Evolutionary conservation across 2,797 vertebrate genomes (phyloP).

Genomic region (Poeciliopsis presidionis): DNA sequence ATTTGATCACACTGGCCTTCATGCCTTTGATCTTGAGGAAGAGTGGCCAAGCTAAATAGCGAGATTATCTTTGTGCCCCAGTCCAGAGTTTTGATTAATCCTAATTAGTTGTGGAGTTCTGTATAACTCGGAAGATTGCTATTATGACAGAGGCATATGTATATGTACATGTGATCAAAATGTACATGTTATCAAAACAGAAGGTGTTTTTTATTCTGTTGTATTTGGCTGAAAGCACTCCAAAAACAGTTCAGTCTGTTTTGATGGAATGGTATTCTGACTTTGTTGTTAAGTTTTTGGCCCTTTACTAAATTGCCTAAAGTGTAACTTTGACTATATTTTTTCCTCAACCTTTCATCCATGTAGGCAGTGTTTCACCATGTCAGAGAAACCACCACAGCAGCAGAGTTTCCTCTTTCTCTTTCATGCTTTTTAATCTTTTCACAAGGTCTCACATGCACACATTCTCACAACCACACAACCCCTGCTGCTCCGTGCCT

Average conservation of each 20-base stretch:
- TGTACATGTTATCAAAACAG: constrained; percentile 23
- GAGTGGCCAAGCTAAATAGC: constrained; percentile 57
- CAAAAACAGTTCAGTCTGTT: not conserved
- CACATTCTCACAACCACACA: constrained; percentile 6
- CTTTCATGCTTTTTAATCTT: not conserved
- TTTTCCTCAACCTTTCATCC: constrained; percentile 9
- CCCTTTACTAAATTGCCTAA: constrained; percentile 3
- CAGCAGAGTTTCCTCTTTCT: not conserved
- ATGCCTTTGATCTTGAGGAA: constrained; percentile 60
- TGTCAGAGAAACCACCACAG: constrained; percentile 17
- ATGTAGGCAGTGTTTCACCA: constrained; percentile 16
- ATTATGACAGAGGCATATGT: constrained; percentile 24
- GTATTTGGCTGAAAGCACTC: not conserved
- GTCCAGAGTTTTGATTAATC: constrained; percentile 59
- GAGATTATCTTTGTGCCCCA: constrained; percentile 64
- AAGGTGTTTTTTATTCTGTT: not conserved
- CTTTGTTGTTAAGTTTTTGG: not conserved
- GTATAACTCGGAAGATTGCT: constrained; percentile 40
- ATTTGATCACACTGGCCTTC: constrained; percentile 42
- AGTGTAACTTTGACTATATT: not conserved
- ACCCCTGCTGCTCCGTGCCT: constrained; percentile 33
- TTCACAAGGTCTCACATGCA: not conserved
- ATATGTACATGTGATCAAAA: constrained; percentile 19
- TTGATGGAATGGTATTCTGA: constrained; percentile 15
- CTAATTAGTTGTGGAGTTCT: constrained; percentile 58